Base-by-base conservation (phyloP, 2,888 invertebrate species). In the Ecliptopera silaceata region DNA sequence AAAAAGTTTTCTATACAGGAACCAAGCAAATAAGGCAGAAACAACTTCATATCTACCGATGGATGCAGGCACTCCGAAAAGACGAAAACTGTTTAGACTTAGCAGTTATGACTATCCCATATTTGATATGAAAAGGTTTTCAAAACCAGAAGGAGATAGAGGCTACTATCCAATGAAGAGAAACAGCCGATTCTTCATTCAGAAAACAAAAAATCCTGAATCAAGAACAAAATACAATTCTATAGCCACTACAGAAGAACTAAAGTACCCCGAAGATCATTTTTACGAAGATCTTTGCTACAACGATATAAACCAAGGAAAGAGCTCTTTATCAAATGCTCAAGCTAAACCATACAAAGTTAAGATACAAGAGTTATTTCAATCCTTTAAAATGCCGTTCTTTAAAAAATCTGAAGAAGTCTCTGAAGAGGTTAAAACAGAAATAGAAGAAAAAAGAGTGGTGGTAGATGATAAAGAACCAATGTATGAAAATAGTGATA, bases 1-100 rank as follows among this genome's bases (percentile, higher is more conserved):
- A 0, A 91, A 89, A 63, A 92, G 92, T 60, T 92, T 91, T 64
- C 62, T 92, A 0, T 92, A 92, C 50, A 84, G 89, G 71, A 79
- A 88, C 38, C 82, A 85, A 58, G 69, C 72, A 20, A 82, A 77
- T 34, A 73, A 73, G 54, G 77, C 82, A 65, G 70, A 75, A 18
- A 64, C 74, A 0, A 84, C 84, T 6, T 86, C 91, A 0, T 92
- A 92, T 56, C 68, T 88, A 15, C 90, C 90, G 1, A 92, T 92
- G 92, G 82, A 86, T 43, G 78, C 78, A 1, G 81, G 77, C 0
- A 62, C 75, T 11, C 64, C 64, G 0, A 85, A 82, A 60, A 87
- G 83, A 64, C 82, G 69, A 63, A 84, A 77, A 56, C 66, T 85
- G 18, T 88, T 88, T 36, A 72, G 87, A 56, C 56, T 91, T n/a